Evolutionary conservation across 2,888 invertebrate genomes (phyloP), one percentile per base, ranked within the genome.

Genomic region (Yponomeuta evonymella): DNA sequence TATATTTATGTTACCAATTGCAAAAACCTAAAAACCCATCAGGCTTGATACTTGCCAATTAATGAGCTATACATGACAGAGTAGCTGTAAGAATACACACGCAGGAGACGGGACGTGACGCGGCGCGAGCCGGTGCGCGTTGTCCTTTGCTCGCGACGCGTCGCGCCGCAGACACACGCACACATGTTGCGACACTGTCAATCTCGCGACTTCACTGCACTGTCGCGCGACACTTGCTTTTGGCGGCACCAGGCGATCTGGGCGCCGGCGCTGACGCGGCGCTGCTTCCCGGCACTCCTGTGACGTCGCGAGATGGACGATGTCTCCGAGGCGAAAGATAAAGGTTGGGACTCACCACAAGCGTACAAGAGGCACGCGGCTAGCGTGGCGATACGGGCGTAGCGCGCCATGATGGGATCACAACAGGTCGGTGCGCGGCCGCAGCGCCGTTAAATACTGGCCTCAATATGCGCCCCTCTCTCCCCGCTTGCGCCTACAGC

Each of bases 371-470:
- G 90, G 85, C 92, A 92, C 90, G 90, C 91, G 90, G 89, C 90
- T 87, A 92, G 86, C 88, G 90, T 86, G 89, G 91, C 87, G 90
- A 93, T 90, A 91, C 90, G 90, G 88, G 90, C 92, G 92, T 88
- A 88, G 88, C 90, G 92, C 92, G 92, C 92, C 93, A 93, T 93
- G 92, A 87, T 92, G 90, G 92, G 90, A 90, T 92, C 93, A 92
- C 92, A 92, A 93, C 92, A 93, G 92, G 92, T 92, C 92, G 91
- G 81, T 86, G 90, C 88, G 91, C 90, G 89, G 87, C 87, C 83
- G 88, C 83, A 84, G 86, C 84, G 87, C 88, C 85, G 85, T 92
- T 92, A 91, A 92, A 93, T 93, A 93, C 85, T 91, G 90, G 89
- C 92, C 91, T 91, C 91, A 91, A 92, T 91, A 88, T 83, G 84